These are phyloP conservation scores for Enteromius treurensis DNA, from an alignment of 2,797 vertebrate species.

Conservation along the genomic window DNA sequence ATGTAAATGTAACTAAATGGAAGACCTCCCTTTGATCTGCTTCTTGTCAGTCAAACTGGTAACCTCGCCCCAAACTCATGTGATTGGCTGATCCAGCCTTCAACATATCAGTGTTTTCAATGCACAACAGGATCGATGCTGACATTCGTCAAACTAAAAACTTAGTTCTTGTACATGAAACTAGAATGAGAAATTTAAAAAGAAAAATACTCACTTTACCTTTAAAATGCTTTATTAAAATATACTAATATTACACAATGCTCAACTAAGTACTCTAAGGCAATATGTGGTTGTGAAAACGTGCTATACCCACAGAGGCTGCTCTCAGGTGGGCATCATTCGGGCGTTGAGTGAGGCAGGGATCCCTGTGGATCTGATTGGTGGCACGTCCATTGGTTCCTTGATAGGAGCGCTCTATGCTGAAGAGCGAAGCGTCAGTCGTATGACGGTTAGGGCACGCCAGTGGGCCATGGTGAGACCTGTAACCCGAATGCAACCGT, in stretches of 20 bases:
- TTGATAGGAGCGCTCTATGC: slow-evolving; percentile 92
- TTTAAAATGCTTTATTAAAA: slow-evolving; percentile 22
- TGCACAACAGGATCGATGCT: too few species aligned
- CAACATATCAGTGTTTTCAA: not conserved
- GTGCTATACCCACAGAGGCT: slow-evolving; percentile 79
- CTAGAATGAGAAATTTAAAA: not conserved
- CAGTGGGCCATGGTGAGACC: slow-evolving; percentile 90
- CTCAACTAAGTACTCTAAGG: not conserved
- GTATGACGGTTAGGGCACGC: slow-evolving; percentile 85
- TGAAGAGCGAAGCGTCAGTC: slow-evolving; percentile 88
- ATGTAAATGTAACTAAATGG: too few species aligned
- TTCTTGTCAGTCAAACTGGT: not conserved
- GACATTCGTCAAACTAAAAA: not conserved
- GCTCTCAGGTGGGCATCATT: slow-evolving; percentile 90
- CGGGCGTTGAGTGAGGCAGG: slow-evolving; percentile 85
- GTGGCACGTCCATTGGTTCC: slow-evolving; percentile 91
- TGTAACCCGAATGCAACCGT: not conserved
- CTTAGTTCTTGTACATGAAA: not conserved
- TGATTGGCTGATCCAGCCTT: not conserved
- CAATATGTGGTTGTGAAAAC: not conserved
- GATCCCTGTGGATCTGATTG: slow-evolving; percentile 90
- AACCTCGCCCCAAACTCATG: not conserved
- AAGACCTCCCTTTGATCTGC: not conserved
- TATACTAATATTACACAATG: not conserved
- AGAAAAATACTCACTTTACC: not conserved